Percentiles rank a stretch among this genome's conserved stretches.
Evolutionary conservation across 2,113 vertebrate genomes (phyloP).

Genomic region (Leucopsar rothschildi): DNA sequence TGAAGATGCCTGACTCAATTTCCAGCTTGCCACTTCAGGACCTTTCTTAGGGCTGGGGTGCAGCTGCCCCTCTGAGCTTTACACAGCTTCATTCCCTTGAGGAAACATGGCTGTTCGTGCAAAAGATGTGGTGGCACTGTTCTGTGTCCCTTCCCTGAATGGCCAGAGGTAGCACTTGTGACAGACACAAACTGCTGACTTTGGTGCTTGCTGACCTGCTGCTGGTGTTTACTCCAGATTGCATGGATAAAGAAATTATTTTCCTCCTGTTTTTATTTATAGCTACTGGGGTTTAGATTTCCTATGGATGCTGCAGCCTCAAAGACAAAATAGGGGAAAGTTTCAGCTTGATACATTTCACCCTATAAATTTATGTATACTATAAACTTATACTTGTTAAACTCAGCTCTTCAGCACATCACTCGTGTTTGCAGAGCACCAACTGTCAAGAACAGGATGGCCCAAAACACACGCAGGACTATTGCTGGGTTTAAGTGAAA

Average conservation of each 20-base stretch:
- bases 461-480: not conserved
- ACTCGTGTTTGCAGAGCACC: accelerated
- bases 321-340: not conserved
- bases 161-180: not conserved
- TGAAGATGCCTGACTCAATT: not conserved
- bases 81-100: not conserved
- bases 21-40: not conserved
- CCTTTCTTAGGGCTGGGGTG: not conserved
- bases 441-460: not conserved
- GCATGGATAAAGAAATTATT: not conserved
- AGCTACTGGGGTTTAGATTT: not conserved
- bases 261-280: not conserved
- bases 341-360: not conserved
- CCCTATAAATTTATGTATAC: not conserved
- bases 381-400: not conserved
- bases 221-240: not conserved
- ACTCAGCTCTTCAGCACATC: not conserved
- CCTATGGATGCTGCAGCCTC: not conserved
- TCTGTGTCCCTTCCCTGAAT: not conserved
- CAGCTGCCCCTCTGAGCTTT: not conserved
- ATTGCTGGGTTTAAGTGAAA: not conserved
- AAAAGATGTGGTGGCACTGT: not conserved
- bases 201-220: not conserved
- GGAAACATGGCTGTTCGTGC: not conserved
- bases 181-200: not conserved